Percentiles rank a stretch among this genome's conserved stretches.
These are phyloP conservation scores for Chloropsis hardwickii DNA, from an alignment of 2,113 vertebrate genomes.

Conservation along the genomic window DNA sequence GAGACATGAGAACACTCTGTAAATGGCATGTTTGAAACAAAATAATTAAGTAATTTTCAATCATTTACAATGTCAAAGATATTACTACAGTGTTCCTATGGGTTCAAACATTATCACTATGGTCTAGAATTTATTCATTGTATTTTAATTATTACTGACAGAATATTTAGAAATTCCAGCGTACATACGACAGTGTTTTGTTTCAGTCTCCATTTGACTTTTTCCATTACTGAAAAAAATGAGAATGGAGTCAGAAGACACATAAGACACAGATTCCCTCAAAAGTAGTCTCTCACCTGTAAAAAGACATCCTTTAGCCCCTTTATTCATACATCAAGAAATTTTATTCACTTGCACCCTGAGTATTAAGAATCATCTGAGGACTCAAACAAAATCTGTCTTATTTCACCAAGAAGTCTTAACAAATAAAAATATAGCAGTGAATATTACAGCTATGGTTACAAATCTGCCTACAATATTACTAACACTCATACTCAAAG, in stretches of 20 bases:
- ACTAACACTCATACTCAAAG: neutral
- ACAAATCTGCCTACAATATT: neutral
- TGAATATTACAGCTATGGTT: neutral
- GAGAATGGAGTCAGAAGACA: neutral
- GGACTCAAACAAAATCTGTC: neutral
- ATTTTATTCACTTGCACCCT: neutral
- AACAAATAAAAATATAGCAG: neutral
- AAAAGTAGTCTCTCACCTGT: neutral
- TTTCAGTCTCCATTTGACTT: neutral
- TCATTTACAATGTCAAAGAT: neutral
- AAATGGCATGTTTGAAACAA: neutral
- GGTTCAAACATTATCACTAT: neutral
- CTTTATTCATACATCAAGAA: neutral
- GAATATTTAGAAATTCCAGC: neutral
- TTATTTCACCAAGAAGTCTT: neutral
- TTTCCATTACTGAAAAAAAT: neutral
- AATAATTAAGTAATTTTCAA: neutral
- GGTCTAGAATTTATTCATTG: neutral
- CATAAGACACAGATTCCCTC: neutral
- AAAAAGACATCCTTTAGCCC: neutral
- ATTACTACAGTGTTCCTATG: neutral
- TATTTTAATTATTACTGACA: neutral
- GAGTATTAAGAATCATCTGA: neutral
- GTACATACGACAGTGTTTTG: neutral
- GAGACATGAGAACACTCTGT: neutral